phyloP scores from a whole-genome alignment of 2,113 vertebrate genomes.

The Hippocampus zosterae region DNA sequence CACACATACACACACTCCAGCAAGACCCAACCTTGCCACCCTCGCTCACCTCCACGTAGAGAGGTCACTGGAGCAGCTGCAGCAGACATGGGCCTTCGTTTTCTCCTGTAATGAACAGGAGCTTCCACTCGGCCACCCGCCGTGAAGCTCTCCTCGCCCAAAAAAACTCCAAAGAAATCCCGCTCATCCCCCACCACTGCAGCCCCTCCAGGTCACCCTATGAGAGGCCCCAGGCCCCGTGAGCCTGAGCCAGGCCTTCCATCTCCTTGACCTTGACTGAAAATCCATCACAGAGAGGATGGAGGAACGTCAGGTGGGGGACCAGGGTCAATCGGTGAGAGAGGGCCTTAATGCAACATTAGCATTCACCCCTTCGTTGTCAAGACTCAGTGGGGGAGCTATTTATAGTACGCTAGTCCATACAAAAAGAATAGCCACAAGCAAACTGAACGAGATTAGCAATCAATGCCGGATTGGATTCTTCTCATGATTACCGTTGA shows the following conservation, averaged over 20 bases:
- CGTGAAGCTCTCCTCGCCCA: conserved; percentile 39
- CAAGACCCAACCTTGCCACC: background rate
- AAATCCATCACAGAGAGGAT: conserved; percentile 68
- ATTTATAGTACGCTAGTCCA: conserved; percentile 35
- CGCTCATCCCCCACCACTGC: conserved; percentile 20
- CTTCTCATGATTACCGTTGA: conserved; percentile 5
- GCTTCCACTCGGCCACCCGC: conserved; percentile 33
- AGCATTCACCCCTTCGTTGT: conserved; percentile 51
- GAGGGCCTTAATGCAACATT: conserved; percentile 61
- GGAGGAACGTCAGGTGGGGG: conserved; percentile 55
- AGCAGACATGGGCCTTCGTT: conserved; percentile 58
- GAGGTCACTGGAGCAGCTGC: conserved; percentile 28
- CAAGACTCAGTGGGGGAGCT: conserved; percentile 34
- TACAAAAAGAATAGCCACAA: conserved; percentile 48
- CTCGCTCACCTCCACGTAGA: conserved; percentile 19
- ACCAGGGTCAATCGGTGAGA: conserved; percentile 60
- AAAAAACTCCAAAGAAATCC: conserved; percentile 61
- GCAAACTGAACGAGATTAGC: conserved; percentile 28
- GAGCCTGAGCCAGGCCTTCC: conserved; percentile 49
- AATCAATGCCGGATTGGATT: conserved; percentile 23
- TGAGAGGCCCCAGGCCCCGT: conserved; percentile 54
- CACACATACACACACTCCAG: conserved; percentile 11
- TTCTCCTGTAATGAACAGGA: conserved; percentile 60
- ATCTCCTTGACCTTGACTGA: conserved; percentile 67
- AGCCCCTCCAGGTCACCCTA: conserved; percentile 55